A percentile compares a stretch with the other conserved stretches of the same genome.
phyloP scores from a whole-genome alignment of 2,888 invertebrate genomes.

The Cryptops parisi region DNA sequence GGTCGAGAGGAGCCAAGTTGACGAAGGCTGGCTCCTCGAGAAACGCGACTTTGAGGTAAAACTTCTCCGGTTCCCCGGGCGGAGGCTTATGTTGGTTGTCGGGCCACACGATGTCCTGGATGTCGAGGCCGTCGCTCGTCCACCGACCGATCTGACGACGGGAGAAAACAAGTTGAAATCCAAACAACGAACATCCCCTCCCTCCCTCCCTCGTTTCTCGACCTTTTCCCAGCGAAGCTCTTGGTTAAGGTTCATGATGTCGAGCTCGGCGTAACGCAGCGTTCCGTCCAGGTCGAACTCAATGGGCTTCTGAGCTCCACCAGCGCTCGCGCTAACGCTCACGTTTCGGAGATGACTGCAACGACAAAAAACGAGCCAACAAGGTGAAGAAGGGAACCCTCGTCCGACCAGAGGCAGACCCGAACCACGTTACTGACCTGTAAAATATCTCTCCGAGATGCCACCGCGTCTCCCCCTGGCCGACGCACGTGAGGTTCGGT shows the following conservation, averaged over 20 bases:
- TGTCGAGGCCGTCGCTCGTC: constrained; percentile 51
- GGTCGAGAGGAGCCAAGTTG: constrained; percentile 82
- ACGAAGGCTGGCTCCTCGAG: constrained; percentile 93
- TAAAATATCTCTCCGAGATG: constrained; percentile 61
- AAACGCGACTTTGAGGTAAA: constrained; percentile 77
- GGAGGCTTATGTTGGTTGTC: constrained; percentile 91
- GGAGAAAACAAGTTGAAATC: not conserved
- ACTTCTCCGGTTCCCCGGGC: constrained; percentile 94
- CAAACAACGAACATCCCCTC: not conserved
- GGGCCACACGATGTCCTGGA: constrained; percentile 98
- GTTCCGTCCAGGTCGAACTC: constrained; percentile 88
- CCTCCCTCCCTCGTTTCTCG: too few relatives aligned
- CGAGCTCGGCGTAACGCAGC: constrained; percentile 70
- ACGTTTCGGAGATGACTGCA: constrained; percentile 14
- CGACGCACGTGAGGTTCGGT: constrained; percentile 68
- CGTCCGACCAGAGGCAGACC: too few relatives aligned
- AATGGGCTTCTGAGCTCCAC: constrained; percentile 28
- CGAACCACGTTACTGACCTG: constrained; percentile 44
- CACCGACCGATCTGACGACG: constrained; percentile 15
- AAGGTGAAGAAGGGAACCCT: too few relatives aligned
- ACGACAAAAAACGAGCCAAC: too few relatives aligned
- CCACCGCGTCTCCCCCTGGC: constrained; percentile 64
- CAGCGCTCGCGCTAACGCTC: constrained; percentile 32
- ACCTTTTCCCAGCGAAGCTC: constrained; percentile 79
- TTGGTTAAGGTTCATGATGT: constrained; percentile 83